Conservation (phyloP, 2,888 invertebrate genomes). For the Artemia sinica region DNA sequence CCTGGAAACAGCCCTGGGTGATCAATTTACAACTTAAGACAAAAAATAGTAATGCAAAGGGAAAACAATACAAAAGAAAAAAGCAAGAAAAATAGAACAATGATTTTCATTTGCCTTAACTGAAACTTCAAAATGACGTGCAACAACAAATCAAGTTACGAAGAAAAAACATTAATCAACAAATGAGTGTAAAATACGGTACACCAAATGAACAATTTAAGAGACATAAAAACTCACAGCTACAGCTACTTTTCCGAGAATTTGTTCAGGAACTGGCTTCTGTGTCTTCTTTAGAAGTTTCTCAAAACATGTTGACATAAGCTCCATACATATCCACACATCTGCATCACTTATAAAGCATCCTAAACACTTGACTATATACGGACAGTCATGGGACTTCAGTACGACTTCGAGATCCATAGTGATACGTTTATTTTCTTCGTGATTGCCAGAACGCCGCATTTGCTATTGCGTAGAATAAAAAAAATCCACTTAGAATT, state of each 20-base stretch:
- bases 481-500: not conserved
- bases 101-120: no score
- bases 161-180: no score
- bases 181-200: no score
- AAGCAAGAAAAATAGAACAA: no score
- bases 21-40: no score
- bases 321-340: slow-evolving; percentile 99
- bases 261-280: slow-evolving; percentile 81
- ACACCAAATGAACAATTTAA: no score
- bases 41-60: no score
- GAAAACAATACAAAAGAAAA: no score
- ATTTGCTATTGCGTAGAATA: slow-evolving; percentile 50
- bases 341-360: slow-evolving; percentile 94
- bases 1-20: no score
- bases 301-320: slow-evolving; percentile 97
- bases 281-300: slow-evolving; percentile 72
- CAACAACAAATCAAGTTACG: no score
- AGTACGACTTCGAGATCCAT: slow-evolving; percentile 97
- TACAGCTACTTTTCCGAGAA: slow-evolving; percentile 89
- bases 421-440: slow-evolving; percentile 92
- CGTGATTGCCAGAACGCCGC: slow-evolving; percentile 86
- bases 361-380: slow-evolving; percentile 90
- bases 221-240: slow-evolving; percentile 46
- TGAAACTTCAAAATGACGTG: no score
- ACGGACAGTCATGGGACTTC: slow-evolving; percentile 90